Conservation (phyloP, 2,888 invertebrate species). For the Nemoura dubitans region DNA sequence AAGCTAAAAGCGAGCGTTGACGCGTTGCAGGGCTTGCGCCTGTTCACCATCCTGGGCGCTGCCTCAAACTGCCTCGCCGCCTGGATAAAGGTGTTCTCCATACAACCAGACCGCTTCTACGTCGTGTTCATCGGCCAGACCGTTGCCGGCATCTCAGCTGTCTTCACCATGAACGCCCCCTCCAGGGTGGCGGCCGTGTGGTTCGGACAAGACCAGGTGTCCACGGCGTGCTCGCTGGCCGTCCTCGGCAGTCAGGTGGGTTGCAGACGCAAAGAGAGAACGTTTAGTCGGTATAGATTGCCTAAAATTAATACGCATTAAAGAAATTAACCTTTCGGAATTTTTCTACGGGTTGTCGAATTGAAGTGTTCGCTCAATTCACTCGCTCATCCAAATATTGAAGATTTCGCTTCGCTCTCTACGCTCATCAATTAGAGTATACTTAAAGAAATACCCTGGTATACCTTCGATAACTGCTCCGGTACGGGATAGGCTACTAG, state of each 20-base stretch:
- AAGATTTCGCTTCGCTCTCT: no score
- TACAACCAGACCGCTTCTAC: slow-evolving; percentile 68
- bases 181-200: slow-evolving; percentile 94
- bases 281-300: no score
- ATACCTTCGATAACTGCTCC: no score
- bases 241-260: slow-evolving; percentile 98
- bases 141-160: slow-evolving; percentile 67
- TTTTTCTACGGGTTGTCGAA: no score
- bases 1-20: no score
- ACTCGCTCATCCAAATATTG: no score
- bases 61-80: slow-evolving; percentile 68
- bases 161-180: slow-evolving; percentile 93
- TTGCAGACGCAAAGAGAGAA: not conserved
- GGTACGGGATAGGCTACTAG: no score
- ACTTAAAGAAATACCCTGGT: no score
- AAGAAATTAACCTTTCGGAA: no score
- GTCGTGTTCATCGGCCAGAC: slow-evolving; percentile 68
- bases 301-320: no score
- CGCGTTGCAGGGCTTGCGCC: slow-evolving; percentile 65
- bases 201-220: slow-evolving; percentile 97
- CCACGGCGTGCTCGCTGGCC: slow-evolving; percentile 95
- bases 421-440: no score
- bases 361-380: no score
- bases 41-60: slow-evolving; percentile 64
- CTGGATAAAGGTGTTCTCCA: slow-evolving; percentile 69